Percentiles rank a stretch among this genome's conserved stretches.
These are phyloP conservation scores for Rhagium mordax DNA, from an alignment of 2,888 invertebrate species.

Conservation along the genomic window DNA sequence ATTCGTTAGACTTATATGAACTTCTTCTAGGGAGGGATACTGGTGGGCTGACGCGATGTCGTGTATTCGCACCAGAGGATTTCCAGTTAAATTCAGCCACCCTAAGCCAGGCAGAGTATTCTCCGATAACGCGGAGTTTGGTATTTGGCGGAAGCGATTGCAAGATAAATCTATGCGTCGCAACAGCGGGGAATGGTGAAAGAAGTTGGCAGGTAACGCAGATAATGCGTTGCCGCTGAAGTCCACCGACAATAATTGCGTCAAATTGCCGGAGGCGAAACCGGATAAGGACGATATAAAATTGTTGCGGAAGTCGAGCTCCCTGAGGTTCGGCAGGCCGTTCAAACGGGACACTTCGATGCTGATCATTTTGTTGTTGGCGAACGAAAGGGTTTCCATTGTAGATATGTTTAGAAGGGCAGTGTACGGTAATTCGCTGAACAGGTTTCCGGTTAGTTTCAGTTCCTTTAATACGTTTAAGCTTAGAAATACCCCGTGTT, in stretches of 20 bases:
- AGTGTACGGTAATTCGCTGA: constrained; percentile 85
- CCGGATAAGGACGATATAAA: constrained; percentile 82
- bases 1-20: constrained; percentile 84
- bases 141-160: constrained; percentile 86
- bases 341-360: constrained; percentile 85
- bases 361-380: constrained; percentile 78
- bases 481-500: constrained; percentile 81
- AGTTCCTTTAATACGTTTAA: constrained; percentile 85
- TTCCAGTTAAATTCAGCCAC: constrained; percentile 87
- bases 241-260: constrained; percentile 82
- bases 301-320: constrained; percentile 83
- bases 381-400: constrained; percentile 81
- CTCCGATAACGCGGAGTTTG: constrained; percentile 82
- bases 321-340: constrained; percentile 82
- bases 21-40: constrained; percentile 86
- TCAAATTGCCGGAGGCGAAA: constrained; percentile 83
- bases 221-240: constrained; percentile 83
- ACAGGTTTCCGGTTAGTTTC: constrained; percentile 81
- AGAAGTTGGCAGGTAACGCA: constrained; percentile 86
- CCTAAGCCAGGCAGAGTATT: constrained; percentile 81
- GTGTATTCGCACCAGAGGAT: constrained; percentile 84
- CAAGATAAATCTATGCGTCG: constrained; percentile 84
- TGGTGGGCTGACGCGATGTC: constrained; percentile 80
- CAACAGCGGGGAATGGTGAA: constrained; percentile 80
- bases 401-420: constrained; percentile 83